These are phyloP conservation scores for Poeciliopsis gracilis DNA, from an alignment of 2,797 vertebrate genomes.

Conservation along the genomic window DNA sequence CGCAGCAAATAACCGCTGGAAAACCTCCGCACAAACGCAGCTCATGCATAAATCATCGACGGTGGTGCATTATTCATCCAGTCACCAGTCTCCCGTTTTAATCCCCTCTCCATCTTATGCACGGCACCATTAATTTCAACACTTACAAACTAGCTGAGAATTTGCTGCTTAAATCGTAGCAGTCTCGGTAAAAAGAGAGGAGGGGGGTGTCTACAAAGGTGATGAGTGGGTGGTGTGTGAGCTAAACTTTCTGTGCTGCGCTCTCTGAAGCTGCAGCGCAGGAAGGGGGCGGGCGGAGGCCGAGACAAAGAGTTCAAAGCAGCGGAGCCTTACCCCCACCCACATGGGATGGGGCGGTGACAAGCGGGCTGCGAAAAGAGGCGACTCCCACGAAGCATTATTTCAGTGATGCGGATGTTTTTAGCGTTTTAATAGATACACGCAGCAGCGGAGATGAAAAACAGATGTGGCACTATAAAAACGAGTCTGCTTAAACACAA, in stretches of 20 bases:
- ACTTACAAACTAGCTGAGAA: conserved; percentile 39
- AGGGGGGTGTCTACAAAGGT: conserved; percentile 41
- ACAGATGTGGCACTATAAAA: not conserved
- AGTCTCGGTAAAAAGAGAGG: conserved; percentile 17
- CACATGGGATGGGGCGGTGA: not conserved
- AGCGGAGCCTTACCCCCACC: not conserved
- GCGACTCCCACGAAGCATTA: conserved; percentile 3
- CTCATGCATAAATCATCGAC: conserved; percentile 77
- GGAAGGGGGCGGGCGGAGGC: conserved; percentile 33
- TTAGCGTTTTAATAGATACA: not conserved
- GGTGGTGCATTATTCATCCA: conserved; percentile 78
- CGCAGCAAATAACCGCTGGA: conserved; percentile 62
- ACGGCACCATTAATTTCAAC: conserved; percentile 46
- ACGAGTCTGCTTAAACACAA: not conserved
- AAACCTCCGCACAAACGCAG: conserved; percentile 69
- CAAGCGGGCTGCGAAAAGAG: not conserved
- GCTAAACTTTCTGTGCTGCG: conserved; percentile 25
- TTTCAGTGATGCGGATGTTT: conserved; percentile 24
- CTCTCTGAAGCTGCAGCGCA: conserved; percentile 19
- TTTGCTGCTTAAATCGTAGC: conserved; percentile 59
- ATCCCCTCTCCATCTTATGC: conserved; percentile 40
- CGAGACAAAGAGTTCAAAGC: conserved; percentile 59
- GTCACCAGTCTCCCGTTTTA: conserved; percentile 43
- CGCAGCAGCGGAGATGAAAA: not conserved
- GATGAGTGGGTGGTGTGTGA: conserved; percentile 43